Conservation (phyloP, 2,888 invertebrate species). For the Clanis bilineata region DNA sequence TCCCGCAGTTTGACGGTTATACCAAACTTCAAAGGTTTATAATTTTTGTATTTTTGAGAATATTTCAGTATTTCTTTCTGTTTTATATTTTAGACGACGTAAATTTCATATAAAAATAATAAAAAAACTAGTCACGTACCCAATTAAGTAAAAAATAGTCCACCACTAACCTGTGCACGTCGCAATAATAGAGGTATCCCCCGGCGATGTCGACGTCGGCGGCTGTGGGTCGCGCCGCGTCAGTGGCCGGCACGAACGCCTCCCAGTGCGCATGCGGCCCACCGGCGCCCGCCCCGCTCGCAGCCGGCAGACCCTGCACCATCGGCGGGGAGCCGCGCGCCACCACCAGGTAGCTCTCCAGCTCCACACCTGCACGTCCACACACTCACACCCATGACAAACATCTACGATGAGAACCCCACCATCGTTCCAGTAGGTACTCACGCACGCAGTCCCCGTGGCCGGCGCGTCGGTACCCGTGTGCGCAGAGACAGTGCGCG, state of each 20-base stretch:
- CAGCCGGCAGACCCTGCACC: constrained; percentile 84
- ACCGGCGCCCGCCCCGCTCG: constrained; percentile 31
- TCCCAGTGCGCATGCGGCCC: constrained; percentile 77
- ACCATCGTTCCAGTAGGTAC: constrained; percentile 36
- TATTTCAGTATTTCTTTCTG: too few relatives aligned
- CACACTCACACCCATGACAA: background rate
- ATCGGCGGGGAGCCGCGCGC: constrained; percentile 83
- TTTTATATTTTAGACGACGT: too few relatives aligned
- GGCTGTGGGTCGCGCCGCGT: constrained; percentile 84
- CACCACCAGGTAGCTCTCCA: constrained; percentile 83
- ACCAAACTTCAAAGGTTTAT: too few relatives aligned
- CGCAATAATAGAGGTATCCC: constrained; percentile 85
- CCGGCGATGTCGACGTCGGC: constrained; percentile 86
- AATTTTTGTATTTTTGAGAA: too few relatives aligned
- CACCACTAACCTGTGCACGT: constrained; percentile 54
- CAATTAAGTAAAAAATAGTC: too few relatives aligned
- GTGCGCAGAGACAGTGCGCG: constrained; percentile 87
- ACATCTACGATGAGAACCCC: background rate
- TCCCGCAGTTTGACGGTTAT: too few relatives aligned
- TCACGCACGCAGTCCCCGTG: constrained; percentile 84
- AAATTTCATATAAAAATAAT: too few relatives aligned
- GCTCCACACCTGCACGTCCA: constrained; percentile 69
- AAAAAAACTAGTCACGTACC: too few relatives aligned
- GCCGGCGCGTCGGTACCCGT: constrained; percentile 85
- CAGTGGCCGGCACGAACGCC: constrained; percentile 88